Base-by-base conservation (phyloP, 2,888 invertebrate genomes). In the Leptinotarsa haldemani region DNA sequence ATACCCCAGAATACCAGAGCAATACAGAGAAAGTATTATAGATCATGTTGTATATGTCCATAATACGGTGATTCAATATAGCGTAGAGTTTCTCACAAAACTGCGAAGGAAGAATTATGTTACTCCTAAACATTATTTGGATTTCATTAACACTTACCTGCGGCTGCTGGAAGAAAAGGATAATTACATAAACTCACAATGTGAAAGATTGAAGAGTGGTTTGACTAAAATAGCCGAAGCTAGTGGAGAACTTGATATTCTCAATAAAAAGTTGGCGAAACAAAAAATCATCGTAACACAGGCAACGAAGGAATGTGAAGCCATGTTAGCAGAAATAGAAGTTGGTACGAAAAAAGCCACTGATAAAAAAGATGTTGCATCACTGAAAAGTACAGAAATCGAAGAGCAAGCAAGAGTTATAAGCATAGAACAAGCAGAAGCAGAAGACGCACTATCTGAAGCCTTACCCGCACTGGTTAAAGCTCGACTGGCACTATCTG, bases 81-180 rank as follows among this genome's bases (percentile, higher is more conserved):
- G 94, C 0, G 84, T 84, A 0, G 93, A 94, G 78, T 97, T 95
- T 84, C 87, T 91, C 30, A 86, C 91, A 74, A 93, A 94, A 75
- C 87, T 96, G 67, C 90, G 96, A 18, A 89, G 97, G 15, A 93
- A 91, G 85, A 97, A 96, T 88, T 97, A 93, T 85, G 95, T 97
- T 1, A 97, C 97, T 0, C 97, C 97, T 0, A 97, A 96, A 81
- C 96, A 97, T 84, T 97, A 95, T 86, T 89, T 97, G 84, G 97
- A 97, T 87, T 97, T 91, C 83, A 93, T 97, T 73, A 91, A 92
- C 70, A 93, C 92, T 2, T 97, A 97, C 84, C 84, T 96, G 2
- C 90, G 90, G 77, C 88, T 97, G 47, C 87, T 97, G 58, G 92
- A 93, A 78, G 94, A 94, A 81, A 94, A 94, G 78, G 90, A 91